Percentiles rank a stretch among this genome's conserved stretches.
Conservation (phyloP, 2,888 invertebrate species). For the Tachina lurida region DNA sequence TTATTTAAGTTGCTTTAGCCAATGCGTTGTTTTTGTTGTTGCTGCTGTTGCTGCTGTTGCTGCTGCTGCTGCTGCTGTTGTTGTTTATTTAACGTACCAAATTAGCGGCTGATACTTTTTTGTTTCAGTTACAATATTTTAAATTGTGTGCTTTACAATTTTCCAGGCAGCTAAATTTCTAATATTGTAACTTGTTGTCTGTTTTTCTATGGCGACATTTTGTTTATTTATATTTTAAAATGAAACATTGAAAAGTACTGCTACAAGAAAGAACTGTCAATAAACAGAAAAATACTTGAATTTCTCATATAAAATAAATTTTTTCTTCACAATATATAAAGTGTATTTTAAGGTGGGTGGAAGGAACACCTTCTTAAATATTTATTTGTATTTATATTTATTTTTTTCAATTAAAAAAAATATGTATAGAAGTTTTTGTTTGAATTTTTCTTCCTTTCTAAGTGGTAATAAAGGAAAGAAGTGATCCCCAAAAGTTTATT, state of each 20-base stretch:
- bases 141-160: constrained; percentile 41
- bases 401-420: background rate
- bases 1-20: background rate
- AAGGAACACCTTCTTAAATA: no score
- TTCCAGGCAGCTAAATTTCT: constrained; percentile 57
- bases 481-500: constrained; percentile 10
- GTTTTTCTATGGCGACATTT: constrained; percentile 47
- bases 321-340: background rate
- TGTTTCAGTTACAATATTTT: background rate
- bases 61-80: background rate
- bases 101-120: constrained; percentile 21
- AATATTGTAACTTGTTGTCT: constrained; percentile 6
- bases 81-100: constrained; percentile 29
- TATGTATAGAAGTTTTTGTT: background rate
- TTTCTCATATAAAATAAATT: background rate
- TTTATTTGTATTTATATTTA: background rate
- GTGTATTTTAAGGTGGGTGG: background rate
- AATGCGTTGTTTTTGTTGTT: background rate
- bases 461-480: constrained; percentile 3
- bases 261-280: background rate
- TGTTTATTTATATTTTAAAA: constrained; percentile 56
- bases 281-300: constrained; percentile 25
- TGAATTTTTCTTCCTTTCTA: background rate
- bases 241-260: constrained; percentile 22
- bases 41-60: constrained; percentile 12